These are phyloP conservation scores for Podilymbus podiceps DNA, from an alignment of 2,113 vertebrate genomes.

Conservation along the genomic window DNA sequence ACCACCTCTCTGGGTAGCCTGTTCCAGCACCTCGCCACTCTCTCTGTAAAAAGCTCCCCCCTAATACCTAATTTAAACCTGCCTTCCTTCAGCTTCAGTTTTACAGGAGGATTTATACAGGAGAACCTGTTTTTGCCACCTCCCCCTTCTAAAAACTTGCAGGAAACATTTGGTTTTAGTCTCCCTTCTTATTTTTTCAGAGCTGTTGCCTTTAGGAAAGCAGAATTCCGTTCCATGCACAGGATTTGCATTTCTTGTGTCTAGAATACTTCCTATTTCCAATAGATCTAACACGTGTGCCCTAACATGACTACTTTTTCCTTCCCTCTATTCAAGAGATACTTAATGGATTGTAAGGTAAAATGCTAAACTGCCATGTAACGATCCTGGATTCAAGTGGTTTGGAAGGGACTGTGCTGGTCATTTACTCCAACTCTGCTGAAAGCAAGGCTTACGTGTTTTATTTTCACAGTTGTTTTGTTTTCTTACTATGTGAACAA, in stretches of 20 bases:
- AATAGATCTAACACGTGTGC: neutral
- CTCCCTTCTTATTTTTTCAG: neutral
- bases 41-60: no score
- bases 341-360: neutral
- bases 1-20: no score
- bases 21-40: no score
- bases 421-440: neutral
- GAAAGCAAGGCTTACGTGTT: neutral
- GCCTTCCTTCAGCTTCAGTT: no score
- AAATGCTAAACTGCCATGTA: neutral
- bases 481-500: neutral
- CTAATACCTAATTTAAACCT: no score
- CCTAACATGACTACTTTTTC: neutral
- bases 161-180: neutral
- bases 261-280: neutral
- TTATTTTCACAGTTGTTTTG: neutral
- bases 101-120: no score
- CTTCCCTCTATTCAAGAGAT: neutral
- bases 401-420: neutral
- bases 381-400: neutral
- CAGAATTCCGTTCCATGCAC: neutral
- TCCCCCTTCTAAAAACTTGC: neutral
- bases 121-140: neutral
- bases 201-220: neutral
- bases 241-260: neutral